Evolutionary conservation across 2,888 invertebrate species (phyloP), one percentile per base, ranked within the genome.

Genomic region (Mythimna vitellina): DNA sequence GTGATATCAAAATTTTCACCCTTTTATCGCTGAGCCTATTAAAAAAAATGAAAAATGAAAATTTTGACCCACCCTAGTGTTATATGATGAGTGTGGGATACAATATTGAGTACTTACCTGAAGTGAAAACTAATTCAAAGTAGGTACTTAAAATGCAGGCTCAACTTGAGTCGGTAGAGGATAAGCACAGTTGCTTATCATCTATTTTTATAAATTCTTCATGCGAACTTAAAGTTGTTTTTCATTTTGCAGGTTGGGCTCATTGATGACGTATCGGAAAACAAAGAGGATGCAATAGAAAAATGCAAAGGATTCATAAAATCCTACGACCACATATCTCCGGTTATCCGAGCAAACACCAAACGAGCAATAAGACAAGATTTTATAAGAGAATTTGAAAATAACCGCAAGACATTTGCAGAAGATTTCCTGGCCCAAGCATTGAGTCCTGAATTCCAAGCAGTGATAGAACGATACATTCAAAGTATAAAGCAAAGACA

Each of bases 241-340:
- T 54, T 0, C 14, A n/a, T 60, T 22, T 86, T 85, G 49, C 81
- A 93, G 92, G 93, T 97, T 56, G 98, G 98, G 8, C 92, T 98
- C 0, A 95, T 98, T 2, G 98, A 98, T 93, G 98, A 98, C 89
- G 87, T 97, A 53, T 98, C 97, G 7, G 87, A 92, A 20, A 96
- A 96, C 86, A 97, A 97, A 89, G 96, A 95, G 12, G 97, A 98
- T 56, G 97, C 97, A 0, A 86, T 98, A 7, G 90, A 92, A 0
- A 97, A 97, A 87, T 97, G 97, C 78, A 97, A 97, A 79, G 89
- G 95, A 29, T 98, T 97, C 86, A 96, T 98, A 66, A 89, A 89
- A 17, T 93, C 93, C 66, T 98, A 97, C 92, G 95, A 96, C 57
- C 97, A 96, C 78, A 96, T 98, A 71, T 96, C 97, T 82, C 95